Percentiles rank a stretch among this genome's conserved stretches.
phyloP scores from a whole-genome alignment of 2,797 vertebrate species.

The Erpetoichthys calabaricus region DNA sequence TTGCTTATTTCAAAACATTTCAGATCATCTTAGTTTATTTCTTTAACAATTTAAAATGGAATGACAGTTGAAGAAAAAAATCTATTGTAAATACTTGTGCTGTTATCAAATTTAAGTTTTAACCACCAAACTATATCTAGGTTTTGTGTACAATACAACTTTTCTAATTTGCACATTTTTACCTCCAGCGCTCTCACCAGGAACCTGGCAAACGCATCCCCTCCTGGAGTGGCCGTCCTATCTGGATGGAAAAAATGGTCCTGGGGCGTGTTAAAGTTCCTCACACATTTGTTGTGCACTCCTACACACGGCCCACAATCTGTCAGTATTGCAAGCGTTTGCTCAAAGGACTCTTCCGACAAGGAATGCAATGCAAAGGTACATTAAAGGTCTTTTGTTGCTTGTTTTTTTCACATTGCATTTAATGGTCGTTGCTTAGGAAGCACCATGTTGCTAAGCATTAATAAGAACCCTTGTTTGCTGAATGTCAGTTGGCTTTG shows the following conservation, averaged over 20 bases:
- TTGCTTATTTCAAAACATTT: too few species aligned
- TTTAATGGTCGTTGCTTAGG: background rate
- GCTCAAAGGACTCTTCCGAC: conserved; percentile 88
- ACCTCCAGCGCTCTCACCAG: conserved; percentile 60
- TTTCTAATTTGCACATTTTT: too few species aligned
- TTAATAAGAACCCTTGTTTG: background rate
- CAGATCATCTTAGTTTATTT: too few species aligned
- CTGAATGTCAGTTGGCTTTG: too few species aligned
- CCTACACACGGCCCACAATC: conserved; percentile 86
- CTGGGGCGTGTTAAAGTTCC: conserved; percentile 90
- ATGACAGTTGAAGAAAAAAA: too few species aligned
- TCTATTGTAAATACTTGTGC: too few species aligned
- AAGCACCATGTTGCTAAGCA: background rate
- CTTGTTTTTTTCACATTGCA: background rate
- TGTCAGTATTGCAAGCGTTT: conserved; percentile 93
- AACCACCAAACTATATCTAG: too few species aligned
- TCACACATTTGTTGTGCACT: conserved; percentile 90
- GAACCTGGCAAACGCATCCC: conserved; percentile 89
- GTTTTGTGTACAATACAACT: too few species aligned
- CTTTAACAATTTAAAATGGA: too few species aligned
- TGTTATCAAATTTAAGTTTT: too few species aligned
- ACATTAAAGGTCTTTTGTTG: conserved; percentile 2
- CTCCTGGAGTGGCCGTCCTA: conserved; percentile 90
- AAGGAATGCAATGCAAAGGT: conserved; percentile 98
- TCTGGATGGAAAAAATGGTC: conserved; percentile 98